Base-by-base conservation (phyloP, 2,888 invertebrate genomes). In the Tortricodes alternella region DNA sequence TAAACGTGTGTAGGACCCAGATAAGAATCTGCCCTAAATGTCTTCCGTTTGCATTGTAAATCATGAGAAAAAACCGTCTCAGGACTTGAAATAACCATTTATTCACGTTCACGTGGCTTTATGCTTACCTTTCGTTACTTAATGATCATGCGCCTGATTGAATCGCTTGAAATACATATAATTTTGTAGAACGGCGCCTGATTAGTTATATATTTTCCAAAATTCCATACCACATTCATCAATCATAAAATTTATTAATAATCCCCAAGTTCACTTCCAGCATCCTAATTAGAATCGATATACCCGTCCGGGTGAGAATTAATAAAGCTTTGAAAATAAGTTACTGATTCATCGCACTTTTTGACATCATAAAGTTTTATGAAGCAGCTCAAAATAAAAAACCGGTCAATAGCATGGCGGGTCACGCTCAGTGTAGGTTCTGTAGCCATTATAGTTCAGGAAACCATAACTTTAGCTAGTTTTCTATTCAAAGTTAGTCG, bases 51-150 rank as follows among this genome's bases (percentile, higher is more conserved):
- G n/a, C n/a, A n/a, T n/a, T n/a, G n/a, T n/a, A n/a, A n/a, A n/a
- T n/a, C n/a, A n/a, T 62, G 65, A 66, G 63, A 55, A 72, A 74
- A 75, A 79, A 73, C 65, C 55, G 67, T 65, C 63, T 58, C 63
- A 65, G 57, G 68, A 64, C 61, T 60, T 66, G 67, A 66, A 73
- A 70, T 61, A 51, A 62, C 68, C 72, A 73, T 77, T 74, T 78
- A 76, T 78, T 78, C 73, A 76, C 76, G 68, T 63, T n/a, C n/a
- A n/a, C n/a, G n/a, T n/a, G n/a, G 63, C 68, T 70, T 59, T 67
- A 58, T 55, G 53, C 68, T 58, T 64, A 67, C 66, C 64, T 69
- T 62, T 64, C 23, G 38, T 24, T 68, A 68, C n/a, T 38, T 56
- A 56, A 56, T 43, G 48, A 49, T 49, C 21, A 16, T 7, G 19